Percentiles rank a stretch among this genome's conserved stretches.
These are phyloP conservation scores for Camelus bactrianus DNA, from an alignment of 2,113 vertebrate genomes.

Conservation along the genomic window DNA sequence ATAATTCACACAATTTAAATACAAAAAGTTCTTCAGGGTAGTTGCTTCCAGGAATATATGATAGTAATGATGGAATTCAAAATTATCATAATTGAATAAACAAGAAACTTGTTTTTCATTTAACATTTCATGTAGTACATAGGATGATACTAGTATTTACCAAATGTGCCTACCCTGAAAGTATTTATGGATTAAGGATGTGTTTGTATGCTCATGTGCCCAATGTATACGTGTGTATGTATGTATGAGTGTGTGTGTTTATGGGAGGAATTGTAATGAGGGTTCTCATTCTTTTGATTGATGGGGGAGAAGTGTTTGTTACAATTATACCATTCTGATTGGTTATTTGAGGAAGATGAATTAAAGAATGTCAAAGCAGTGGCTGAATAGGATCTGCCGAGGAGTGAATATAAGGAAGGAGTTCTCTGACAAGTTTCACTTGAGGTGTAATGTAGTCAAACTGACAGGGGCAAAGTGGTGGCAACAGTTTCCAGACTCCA, in stretches of 20 bases:
- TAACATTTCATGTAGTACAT: background rate
- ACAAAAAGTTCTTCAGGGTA: background rate
- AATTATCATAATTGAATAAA: conserved; percentile 29
- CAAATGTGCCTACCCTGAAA: background rate
- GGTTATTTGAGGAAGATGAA: background rate
- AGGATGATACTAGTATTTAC: background rate
- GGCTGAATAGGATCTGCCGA: background rate
- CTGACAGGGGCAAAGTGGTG: background rate
- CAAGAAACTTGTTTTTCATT: conserved; percentile 29
- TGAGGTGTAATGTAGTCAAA: background rate
- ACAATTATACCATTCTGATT: background rate
- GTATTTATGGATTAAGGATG: background rate
- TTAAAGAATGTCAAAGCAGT: conserved; percentile 22
- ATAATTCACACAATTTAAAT: conserved; percentile 32
- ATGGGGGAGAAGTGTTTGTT: background rate
- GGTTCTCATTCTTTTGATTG: background rate
- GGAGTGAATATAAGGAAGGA: background rate
- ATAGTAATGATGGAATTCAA: background rate
- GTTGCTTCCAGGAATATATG: background rate
- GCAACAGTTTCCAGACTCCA: background rate
- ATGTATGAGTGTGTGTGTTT: background rate
- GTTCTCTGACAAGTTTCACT: background rate
- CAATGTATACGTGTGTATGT: background rate
- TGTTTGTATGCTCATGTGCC: background rate
- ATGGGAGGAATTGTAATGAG: background rate